These are phyloP conservation scores for Ectemnius lituratus DNA, from an alignment of 2,888 invertebrate genomes.

Conservation along the genomic window DNA sequence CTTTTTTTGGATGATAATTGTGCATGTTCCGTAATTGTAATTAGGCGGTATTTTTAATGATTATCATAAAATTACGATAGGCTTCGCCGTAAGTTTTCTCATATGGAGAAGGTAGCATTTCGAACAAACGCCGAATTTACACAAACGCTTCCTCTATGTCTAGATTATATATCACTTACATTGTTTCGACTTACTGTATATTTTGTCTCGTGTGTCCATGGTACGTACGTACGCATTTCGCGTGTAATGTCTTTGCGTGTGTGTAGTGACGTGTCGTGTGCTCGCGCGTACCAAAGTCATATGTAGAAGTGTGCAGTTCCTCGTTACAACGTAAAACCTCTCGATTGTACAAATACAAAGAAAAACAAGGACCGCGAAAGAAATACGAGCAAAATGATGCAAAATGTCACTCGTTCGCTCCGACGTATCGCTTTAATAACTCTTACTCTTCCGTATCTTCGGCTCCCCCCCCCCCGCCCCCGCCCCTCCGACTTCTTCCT, in stretches of 20 bases:
- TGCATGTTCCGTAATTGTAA: constrained; percentile 69
- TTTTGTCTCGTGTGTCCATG: constrained; percentile 28
- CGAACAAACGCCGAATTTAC: constrained; percentile 73
- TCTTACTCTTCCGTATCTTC: constrained; percentile 13
- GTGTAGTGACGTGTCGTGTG: constrained; percentile 50
- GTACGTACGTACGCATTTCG: neutral
- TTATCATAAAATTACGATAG: constrained; percentile 74
- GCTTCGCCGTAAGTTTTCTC: constrained; percentile 63
- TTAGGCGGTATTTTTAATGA: constrained; percentile 72
- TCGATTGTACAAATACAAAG: constrained; percentile 66
- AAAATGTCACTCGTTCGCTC: constrained; percentile 44
- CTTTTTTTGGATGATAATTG: constrained; percentile 62
- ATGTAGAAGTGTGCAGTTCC: constrained; percentile 63
- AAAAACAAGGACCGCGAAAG: constrained; percentile 65
- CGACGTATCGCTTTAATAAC: constrained; percentile 27
- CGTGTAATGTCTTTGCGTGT: constrained; percentile 21
- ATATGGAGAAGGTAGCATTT: constrained; percentile 68
- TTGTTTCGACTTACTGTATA: constrained; percentile 73
- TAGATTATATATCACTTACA: constrained; percentile 76
- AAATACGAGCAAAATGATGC: constrained; percentile 64
- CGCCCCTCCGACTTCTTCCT: neutral
- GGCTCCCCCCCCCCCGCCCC: too few species aligned
- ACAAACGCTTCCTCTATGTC: constrained; percentile 73
- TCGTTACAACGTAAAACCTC: constrained; percentile 65
- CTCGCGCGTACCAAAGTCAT: constrained; percentile 59